Conservation (phyloP, 2,113 vertebrate genomes). For the Aegotheles bennettii region DNA sequence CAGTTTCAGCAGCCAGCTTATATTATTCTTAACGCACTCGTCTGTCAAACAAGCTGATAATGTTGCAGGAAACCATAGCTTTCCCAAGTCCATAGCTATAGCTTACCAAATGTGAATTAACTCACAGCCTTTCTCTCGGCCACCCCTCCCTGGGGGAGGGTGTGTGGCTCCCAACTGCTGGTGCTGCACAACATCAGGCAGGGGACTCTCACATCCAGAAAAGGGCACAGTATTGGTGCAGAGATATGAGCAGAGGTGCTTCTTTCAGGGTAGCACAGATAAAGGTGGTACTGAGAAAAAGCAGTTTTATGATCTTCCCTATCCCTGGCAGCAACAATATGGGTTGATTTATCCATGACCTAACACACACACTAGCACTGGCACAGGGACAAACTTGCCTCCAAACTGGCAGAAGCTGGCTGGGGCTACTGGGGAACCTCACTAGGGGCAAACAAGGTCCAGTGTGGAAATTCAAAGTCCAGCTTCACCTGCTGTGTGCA, state of each 20-base stretch:
- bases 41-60: not conserved
- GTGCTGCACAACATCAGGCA: accelerated
- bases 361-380: accelerated
- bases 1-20: not conserved
- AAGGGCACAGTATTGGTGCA: not conserved
- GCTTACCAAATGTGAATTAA: accelerated
- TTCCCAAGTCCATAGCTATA: not conserved
- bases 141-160: not conserved
- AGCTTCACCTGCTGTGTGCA: not conserved
- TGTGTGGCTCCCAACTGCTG: not conserved
- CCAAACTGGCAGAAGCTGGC: not conserved
- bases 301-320: no score
- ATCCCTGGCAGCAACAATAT: not conserved
- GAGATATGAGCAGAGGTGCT: accelerated
- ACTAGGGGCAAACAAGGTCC: not conserved
- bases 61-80: not conserved
- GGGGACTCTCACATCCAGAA: accelerated
- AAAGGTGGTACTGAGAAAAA: not conserved
- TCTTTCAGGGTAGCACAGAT: not conserved
- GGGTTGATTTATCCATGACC: not conserved
- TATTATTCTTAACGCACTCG: accelerated
- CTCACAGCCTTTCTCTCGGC: not conserved
- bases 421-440: not conserved
- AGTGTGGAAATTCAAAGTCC: not conserved
- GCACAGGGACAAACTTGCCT: not conserved